These are phyloP conservation scores for Odontocerum albicorne DNA, from an alignment of 2,888 invertebrate genomes.

Conservation along the genomic window DNA sequence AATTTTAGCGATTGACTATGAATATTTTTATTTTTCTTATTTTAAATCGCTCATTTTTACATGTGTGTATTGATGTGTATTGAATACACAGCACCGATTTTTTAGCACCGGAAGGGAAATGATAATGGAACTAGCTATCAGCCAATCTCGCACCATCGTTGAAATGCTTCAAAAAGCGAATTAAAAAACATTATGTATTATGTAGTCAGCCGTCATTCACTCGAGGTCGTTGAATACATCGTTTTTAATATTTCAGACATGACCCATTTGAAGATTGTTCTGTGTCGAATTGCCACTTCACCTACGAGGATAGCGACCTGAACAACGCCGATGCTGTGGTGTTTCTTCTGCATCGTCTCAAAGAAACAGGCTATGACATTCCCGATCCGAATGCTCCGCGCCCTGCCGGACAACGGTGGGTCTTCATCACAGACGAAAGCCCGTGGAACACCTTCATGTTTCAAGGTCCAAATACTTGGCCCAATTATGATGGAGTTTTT, in stretches of 20 bases:
- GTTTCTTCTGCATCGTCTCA: neutral
- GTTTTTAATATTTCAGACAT: slow-evolving; percentile 41
- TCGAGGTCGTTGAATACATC: neutral
- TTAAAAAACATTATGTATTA: no score
- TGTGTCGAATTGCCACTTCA: slow-evolving; percentile 56
- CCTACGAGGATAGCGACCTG: slow-evolving; percentile 44
- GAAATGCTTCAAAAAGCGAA: no score
- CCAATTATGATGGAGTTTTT: slow-evolving; percentile 55
- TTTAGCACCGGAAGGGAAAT: no score
- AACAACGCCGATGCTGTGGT: neutral
- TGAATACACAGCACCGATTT: no score
- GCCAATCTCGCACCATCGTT: no score
- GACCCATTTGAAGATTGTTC: slow-evolving; percentile 57
- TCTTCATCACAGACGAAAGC: slow-evolving; percentile 62
- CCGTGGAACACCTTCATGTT: slow-evolving; percentile 55
- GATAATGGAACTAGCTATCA: no score
- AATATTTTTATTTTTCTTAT: no score
- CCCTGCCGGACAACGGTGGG: slow-evolving; percentile 56
- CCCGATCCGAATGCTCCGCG: slow-evolving; percentile 48
- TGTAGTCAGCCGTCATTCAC: neutral
- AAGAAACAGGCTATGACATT: slow-evolving; percentile 42
- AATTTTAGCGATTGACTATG: no score
- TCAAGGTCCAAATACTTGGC: slow-evolving; percentile 42
- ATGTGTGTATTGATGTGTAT: no score
- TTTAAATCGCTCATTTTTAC: no score